Evolutionary conservation across 2,797 vertebrate species (phyloP), one percentile per base, ranked within the genome.

Genomic region (Meriones psammophilus): DNA sequence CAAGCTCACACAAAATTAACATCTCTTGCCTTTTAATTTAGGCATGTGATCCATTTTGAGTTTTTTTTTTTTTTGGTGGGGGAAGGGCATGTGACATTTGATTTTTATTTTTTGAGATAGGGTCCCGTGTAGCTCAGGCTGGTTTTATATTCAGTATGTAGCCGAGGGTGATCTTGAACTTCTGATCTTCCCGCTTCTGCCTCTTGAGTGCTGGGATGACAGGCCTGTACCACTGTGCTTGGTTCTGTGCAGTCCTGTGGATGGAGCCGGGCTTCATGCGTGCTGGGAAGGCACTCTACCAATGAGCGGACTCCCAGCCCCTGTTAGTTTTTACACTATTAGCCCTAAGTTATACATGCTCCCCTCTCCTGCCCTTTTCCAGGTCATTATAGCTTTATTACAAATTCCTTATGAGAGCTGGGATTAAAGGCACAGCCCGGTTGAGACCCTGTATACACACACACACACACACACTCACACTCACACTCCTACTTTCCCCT

Each of bases 1-100:
- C 36, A 73, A 73, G 84, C 50, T 94, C 56, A 94, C 36, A 88
- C 71, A 68, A 71, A 77, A 85, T 26, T 78, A 54, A 42, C 60
- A 20, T 64, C 60, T 78, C n/a, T 46, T 69, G 30, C 30, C 62
- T 74, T 88, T 84, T 88, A 22, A 24, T 91, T 78, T 84, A 73
- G 22, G 5, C 69, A 56, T 73, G 18, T 89, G 39, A 26, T 78
- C 42, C 42, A 69, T 64, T 92, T 50, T 60, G 56, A 85, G 24
- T 68, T 7, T 87, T 17, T 87, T 86, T 58, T 39, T 76, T 58
- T 9, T 58, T 58, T 4, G 5, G 20, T 8, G 28, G 56, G 13
- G 56, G 56, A 5, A 28, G 8, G 17, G 54, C 62, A 54, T 77
- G 17, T 42, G 30, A 56, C 30, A 62, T 84, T 89, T 78, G 71